A percentile compares a stretch with the other conserved stretches of the same genome.
Evolutionary conservation across 2,113 vertebrate species (phyloP).

Genomic region (Lophotis ruficrista): DNA sequence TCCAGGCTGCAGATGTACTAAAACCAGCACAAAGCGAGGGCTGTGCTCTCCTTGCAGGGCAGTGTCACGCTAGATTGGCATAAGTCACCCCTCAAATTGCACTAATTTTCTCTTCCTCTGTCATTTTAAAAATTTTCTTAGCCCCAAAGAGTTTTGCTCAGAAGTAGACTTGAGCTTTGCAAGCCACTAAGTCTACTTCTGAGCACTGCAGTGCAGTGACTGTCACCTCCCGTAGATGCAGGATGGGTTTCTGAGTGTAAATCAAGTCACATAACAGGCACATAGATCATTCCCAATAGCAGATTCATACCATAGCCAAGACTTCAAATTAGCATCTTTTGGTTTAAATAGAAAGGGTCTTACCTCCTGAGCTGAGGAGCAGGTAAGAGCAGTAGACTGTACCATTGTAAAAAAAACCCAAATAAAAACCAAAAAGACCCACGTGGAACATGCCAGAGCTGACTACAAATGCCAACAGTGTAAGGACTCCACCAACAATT

Average conservation of each 20-base stretch:
- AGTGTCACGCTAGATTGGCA: background rate
- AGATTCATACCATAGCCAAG: background rate
- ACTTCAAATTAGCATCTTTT: background rate
- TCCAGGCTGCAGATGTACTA: background rate
- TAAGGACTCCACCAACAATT: background rate
- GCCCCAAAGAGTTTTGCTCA: background rate
- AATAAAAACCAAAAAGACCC: background rate
- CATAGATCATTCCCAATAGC: background rate
- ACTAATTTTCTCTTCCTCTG: background rate
- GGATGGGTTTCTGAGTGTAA: background rate
- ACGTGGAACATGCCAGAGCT: background rate
- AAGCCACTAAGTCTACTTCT: background rate
- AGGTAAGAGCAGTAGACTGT: background rate
- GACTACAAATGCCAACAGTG: background rate
- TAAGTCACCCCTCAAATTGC: background rate
- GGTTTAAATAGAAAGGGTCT: background rate
- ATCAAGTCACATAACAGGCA: background rate
- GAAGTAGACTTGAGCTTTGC: background rate
- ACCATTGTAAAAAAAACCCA: background rate
- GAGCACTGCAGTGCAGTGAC: background rate
- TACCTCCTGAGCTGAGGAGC: background rate
- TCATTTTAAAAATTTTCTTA: background rate
- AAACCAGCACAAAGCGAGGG: background rate
- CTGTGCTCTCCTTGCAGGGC: background rate
- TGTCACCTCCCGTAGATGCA: background rate